Percentiles rank a stretch among this genome's conserved stretches.
Conservation (phyloP, 2,113 vertebrate species). For the Microcebus ravelobensis region DNA sequence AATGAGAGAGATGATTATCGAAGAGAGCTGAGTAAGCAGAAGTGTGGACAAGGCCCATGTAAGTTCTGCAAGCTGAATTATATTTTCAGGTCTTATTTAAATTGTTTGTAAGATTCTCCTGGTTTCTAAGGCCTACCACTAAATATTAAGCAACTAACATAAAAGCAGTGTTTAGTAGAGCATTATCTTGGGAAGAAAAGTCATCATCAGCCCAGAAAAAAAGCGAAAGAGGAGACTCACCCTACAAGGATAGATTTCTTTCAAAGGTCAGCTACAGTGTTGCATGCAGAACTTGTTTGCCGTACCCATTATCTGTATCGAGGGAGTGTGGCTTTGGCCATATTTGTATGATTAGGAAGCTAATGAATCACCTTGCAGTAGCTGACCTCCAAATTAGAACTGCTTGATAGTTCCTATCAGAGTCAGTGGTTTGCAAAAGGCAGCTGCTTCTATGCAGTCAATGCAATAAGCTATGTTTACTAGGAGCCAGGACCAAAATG, state of each 20-base stretch:
- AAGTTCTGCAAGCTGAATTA: not conserved
- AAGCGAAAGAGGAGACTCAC: not conserved
- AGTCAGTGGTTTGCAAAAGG: conserved; percentile 42
- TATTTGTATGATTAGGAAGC: conserved; percentile 60
- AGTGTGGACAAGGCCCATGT: not conserved
- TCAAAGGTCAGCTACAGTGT: not conserved
- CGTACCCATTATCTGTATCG: not conserved
- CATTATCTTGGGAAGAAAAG: no score
- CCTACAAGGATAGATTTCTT: not conserved
- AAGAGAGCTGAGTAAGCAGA: not conserved
- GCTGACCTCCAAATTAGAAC: conserved; percentile 45
- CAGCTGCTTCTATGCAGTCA: not conserved
- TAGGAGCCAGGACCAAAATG: not conserved
- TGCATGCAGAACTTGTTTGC: not conserved
- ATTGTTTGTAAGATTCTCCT: not conserved
- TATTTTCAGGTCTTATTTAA: not conserved
- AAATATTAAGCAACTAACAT: not conserved
- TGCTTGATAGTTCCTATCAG: not conserved
- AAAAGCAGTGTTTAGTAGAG: not conserved
- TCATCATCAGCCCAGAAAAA: not conserved
- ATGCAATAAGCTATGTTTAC: not conserved
- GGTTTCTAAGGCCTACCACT: not conserved
- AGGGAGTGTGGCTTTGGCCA: conserved; percentile 37
- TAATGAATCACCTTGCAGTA: conserved; percentile 61
- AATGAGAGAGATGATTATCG: not conserved